Conservation (phyloP, 2,888 invertebrate species). For the Dicycla oo region DNA sequence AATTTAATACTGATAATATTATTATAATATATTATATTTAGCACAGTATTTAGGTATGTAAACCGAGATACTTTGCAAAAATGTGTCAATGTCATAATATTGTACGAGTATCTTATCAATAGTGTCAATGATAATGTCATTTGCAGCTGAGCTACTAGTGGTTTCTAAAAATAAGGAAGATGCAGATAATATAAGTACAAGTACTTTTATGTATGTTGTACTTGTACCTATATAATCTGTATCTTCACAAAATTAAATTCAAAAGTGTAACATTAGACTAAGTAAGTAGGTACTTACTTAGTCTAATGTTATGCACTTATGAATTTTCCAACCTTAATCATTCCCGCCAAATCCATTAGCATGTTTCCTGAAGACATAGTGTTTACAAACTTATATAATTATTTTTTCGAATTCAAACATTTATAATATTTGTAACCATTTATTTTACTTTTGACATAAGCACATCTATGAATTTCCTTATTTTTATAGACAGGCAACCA, state of each 20-base stretch:
- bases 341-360: not conserved
- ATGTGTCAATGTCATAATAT: conserved; percentile 75
- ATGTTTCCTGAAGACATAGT: not conserved
- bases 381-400: not conserved
- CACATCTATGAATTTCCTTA: too few species aligned
- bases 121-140: conserved; percentile 71
- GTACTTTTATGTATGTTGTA: too few species aligned
- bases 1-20: conserved; percentile 58
- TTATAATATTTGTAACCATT: too few species aligned
- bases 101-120: conserved; percentile 76
- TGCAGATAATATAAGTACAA: conserved; percentile 38
- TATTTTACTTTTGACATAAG: too few species aligned
- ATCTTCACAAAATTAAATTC: too few species aligned
- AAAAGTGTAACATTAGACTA: too few species aligned
- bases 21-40: conserved; percentile 23
- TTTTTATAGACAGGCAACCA: too few species aligned
- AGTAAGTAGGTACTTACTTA: conserved; percentile 8
- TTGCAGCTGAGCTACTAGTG: conserved; percentile 41
- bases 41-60: conserved; percentile 40
- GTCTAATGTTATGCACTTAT: not conserved
- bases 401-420: too few species aligned
- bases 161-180: conserved; percentile 47
- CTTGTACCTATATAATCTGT: too few species aligned
- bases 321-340: not conserved
- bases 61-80: conserved; percentile 65